Evolutionary conservation across 2,113 vertebrate genomes (phyloP).

Genomic region (Pseudorhombus dupliciocellatus): DNA sequence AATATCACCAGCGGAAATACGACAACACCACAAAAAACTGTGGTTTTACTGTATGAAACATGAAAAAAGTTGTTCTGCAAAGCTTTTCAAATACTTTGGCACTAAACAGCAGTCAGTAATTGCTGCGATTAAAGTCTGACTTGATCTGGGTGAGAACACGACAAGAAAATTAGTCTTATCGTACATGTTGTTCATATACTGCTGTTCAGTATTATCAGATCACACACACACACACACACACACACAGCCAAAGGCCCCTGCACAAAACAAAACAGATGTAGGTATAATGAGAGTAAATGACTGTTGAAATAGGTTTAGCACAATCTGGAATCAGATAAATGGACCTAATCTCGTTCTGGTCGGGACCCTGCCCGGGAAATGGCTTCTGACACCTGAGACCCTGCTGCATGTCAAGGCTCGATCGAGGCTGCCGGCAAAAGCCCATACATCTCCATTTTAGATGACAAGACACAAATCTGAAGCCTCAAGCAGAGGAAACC

Average conservation of each 20-base stretch:
- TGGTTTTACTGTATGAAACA: background rate
- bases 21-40: background rate
- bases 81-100: constrained; percentile 10
- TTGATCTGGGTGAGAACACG: constrained; percentile 44
- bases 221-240: constrained; percentile 11
- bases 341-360: constrained; percentile 81
- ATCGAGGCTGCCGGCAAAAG: constrained; percentile 54
- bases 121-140: constrained; percentile 48
- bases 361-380: constrained; percentile 78
- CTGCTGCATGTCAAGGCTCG: constrained; percentile 73
- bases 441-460: constrained; percentile 81
- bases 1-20: constrained; percentile 3
- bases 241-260: constrained; percentile 42
- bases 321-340: constrained; percentile 83
- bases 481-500: constrained; percentile 50
- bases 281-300: constrained; percentile 80
- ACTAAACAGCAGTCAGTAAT: constrained; percentile 34
- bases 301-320: constrained; percentile 79
- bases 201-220: constrained; percentile 46
- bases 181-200: constrained; percentile 33
- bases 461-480: constrained; percentile 72
- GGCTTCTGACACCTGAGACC: constrained; percentile 83
- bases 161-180: constrained; percentile 47
- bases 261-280: constrained; percentile 75
- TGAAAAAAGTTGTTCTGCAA: background rate